Conservation (phyloP, 2,797 vertebrate species). For the Lophius americanus region DNA sequence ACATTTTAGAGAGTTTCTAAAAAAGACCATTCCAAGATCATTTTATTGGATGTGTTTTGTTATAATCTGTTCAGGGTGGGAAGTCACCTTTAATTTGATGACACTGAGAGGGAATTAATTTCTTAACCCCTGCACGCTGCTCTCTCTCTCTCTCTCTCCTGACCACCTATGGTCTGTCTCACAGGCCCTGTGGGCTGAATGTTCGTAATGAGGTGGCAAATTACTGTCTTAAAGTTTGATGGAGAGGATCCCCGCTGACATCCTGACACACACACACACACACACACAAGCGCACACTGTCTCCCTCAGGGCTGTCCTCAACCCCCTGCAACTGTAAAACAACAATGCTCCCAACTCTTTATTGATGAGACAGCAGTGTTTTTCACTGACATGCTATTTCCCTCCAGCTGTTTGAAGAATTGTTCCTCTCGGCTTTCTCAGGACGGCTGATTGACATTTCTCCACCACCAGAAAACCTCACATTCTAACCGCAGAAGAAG, state of each 20-base stretch:
- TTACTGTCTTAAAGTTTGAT: conserved; percentile 79
- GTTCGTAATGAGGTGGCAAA: conserved; percentile 85
- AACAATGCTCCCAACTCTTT: conserved; percentile 76
- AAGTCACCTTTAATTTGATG: not conserved
- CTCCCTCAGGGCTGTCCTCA: conserved; percentile 46
- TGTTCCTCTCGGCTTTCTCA: conserved; percentile 50
- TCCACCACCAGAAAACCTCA: conserved; percentile 21
- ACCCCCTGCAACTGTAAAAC: conserved; percentile 76
- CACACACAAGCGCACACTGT: conserved; percentile 15
- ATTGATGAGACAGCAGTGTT: conserved; percentile 78
- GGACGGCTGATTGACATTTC: conserved; percentile 55
- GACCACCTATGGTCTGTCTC: conserved; percentile 55
- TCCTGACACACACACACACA: conserved; percentile 44
- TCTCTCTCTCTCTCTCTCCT: conserved; percentile 35
- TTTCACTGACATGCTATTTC: conserved; percentile 79
- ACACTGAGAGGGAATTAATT: no score
- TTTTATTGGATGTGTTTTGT: no score
- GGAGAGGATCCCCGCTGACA: conserved; percentile 78
- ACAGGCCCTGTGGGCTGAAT: conserved; percentile 74
- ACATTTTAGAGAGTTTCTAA: no score
- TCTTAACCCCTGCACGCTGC: conserved; percentile 1
- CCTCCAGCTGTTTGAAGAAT: conserved; percentile 71
- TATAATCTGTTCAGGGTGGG: no score
- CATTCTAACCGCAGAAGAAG: conserved; percentile 16
- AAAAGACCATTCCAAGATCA: no score